Conservation (phyloP, 2,888 invertebrate genomes). For the Diadegma fenestrale region DNA sequence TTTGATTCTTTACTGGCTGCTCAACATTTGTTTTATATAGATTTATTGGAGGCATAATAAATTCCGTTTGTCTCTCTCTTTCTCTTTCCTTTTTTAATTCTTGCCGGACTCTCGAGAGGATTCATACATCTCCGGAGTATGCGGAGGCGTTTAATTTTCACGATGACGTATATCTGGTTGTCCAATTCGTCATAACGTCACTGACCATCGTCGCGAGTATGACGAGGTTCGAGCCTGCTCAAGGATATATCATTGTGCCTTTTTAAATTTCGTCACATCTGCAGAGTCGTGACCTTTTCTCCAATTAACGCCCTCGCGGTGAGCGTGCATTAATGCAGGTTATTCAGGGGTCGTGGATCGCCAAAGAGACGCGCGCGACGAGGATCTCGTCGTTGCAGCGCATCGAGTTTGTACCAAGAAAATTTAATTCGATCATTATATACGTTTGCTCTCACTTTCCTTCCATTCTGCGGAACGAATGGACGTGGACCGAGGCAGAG, state of each 20-base stretch:
- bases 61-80: not conserved
- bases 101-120: not conserved
- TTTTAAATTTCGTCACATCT: conserved; percentile 17
- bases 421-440: conserved; percentile 42
- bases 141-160: conserved; percentile 53
- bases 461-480: not conserved
- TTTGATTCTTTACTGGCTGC: no score
- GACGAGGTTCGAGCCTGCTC: conserved; percentile 49
- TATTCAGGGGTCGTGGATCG: conserved; percentile 51
- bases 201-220: conserved; percentile 47
- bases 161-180: conserved; percentile 56
- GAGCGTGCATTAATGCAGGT: conserved; percentile 64
- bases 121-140: conserved; percentile 18
- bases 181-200: conserved; percentile 63
- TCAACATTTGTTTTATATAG: no score
- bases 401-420: not conserved
- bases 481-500: not conserved
- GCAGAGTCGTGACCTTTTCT: conserved; percentile 64
- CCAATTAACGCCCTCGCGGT: conserved; percentile 64
- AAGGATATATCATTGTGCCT: conserved; percentile 38
- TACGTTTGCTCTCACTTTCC: not conserved
- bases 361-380: not conserved
- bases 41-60: no score
- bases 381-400: not conserved
- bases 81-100: not conserved